Percentiles rank a stretch among this genome's conserved stretches.
These are phyloP conservation scores for Tokudaia tokunoshimensis DNA, from an alignment of 2,797 vertebrate species.

Conservation along the genomic window DNA sequence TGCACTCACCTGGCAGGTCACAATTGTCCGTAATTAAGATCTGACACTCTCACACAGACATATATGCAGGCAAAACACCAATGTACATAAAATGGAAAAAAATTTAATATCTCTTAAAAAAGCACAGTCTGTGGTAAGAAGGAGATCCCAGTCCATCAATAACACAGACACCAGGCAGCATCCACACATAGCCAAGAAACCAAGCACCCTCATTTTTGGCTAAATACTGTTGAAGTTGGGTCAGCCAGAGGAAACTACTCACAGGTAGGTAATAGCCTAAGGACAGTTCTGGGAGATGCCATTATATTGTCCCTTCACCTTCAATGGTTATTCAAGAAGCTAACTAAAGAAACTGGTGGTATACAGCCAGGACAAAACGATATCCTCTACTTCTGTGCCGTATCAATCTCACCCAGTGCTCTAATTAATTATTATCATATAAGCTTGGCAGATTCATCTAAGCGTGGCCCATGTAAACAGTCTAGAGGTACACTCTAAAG, in stretches of 20 bases:
- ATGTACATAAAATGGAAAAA: neutral
- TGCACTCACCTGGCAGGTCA: neutral
- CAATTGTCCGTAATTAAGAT: neutral
- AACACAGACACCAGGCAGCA: neutral
- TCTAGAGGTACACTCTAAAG: neutral
- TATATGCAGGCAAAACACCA: neutral
- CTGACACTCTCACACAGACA: neutral
- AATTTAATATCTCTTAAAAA: neutral
- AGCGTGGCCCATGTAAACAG: neutral
- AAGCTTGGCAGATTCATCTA: neutral
- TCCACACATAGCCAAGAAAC: neutral
- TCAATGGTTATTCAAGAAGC: neutral
- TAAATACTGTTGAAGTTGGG: neutral
- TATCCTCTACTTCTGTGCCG: neutral
- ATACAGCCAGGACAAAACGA: constrained; percentile 1
- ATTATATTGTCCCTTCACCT: neutral
- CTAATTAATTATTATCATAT: neutral
- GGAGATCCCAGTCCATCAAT: neutral
- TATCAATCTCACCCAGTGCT: neutral
- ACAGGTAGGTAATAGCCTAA: neutral
- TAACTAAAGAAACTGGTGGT: constrained; percentile 4
- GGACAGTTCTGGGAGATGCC: neutral
- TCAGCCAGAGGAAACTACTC: neutral
- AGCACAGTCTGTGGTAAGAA: neutral
- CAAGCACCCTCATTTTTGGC: neutral